These are phyloP conservation scores for Apodemia zela DNA, from an alignment of 2,888 invertebrate species.

Conservation along the genomic window DNA sequence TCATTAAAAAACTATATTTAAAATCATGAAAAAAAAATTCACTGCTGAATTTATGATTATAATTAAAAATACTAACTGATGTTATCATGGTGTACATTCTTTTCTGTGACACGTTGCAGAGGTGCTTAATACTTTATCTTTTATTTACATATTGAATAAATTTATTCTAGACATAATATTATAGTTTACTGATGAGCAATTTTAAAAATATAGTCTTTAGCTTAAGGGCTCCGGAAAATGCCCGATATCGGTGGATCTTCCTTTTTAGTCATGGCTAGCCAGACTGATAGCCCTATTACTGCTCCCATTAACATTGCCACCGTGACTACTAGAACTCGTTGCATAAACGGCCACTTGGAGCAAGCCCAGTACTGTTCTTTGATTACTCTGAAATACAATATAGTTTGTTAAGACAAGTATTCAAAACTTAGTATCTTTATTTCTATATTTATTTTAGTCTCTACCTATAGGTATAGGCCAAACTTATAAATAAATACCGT, in stretches of 20 bases:
- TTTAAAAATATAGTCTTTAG: neutral
- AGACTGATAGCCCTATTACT: constrained; percentile 53
- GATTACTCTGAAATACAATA: constrained; percentile 51
- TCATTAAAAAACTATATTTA: too few relatives aligned
- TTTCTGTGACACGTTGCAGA: too few relatives aligned
- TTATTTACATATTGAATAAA: neutral
- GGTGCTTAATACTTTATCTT: neutral
- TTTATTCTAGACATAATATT: neutral
- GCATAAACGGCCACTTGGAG: constrained; percentile 59
- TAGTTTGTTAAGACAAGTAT: too few relatives aligned
- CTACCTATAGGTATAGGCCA: too few relatives aligned
- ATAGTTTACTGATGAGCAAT: neutral
- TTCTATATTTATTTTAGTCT: too few relatives aligned
- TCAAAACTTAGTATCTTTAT: too few relatives aligned
- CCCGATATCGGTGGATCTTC: constrained; percentile 18
- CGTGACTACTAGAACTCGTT: constrained; percentile 51
- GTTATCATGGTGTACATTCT: too few relatives aligned
- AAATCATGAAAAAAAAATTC: too few relatives aligned
- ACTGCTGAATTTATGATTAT: too few relatives aligned
- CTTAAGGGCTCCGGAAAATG: constrained; percentile 14
- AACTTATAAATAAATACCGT: too few relatives aligned
- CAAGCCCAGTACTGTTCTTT: constrained; percentile 73
- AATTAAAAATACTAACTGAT: too few relatives aligned
- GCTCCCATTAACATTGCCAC: constrained; percentile 60
- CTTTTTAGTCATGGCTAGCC: constrained; percentile 36